A percentile compares a stretch with the other conserved stretches of the same genome.
Conservation (phyloP, 2,888 invertebrate genomes). For the Amiota minor region DNA sequence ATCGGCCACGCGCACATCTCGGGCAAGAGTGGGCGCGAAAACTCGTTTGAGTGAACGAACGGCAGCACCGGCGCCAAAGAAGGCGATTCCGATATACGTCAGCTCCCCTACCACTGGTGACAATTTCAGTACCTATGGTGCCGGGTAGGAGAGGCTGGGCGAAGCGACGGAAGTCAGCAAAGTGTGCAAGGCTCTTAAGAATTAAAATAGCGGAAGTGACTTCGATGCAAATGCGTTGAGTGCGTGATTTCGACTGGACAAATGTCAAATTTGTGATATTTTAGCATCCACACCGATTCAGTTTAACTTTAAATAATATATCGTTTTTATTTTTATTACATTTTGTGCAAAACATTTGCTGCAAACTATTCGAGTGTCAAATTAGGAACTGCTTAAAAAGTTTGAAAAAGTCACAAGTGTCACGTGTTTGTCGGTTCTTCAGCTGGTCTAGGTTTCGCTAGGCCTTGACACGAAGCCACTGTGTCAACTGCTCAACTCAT, state of each 20-base stretch:
- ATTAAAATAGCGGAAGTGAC: conserved; percentile 34
- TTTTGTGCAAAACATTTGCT: conserved; percentile 8
- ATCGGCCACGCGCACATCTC: conserved; percentile 72
- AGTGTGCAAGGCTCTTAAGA: conserved; percentile 14
- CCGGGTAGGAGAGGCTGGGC: conserved; percentile 1
- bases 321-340: neutral
- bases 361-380: conserved; percentile 23
- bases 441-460: conserved; percentile 22
- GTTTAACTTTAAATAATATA: neutral
- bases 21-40: conserved; percentile 67
- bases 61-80: conserved; percentile 1
- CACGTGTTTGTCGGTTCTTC: conserved; percentile 41
- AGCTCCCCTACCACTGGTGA: too few species aligned
- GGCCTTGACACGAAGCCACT: conserved; percentile 39
- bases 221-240: conserved; percentile 33
- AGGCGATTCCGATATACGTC: neutral
- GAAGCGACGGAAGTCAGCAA: conserved; percentile 14
- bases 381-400: conserved; percentile 11
- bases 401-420: conserved; percentile 37
- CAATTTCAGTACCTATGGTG: too few species aligned
- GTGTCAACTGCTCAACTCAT: neutral
- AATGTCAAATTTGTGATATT: conserved; percentile 27
- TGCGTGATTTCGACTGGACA: conserved; percentile 30
- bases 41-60: conserved; percentile 46
- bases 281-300: neutral